A percentile compares a stretch with the other conserved stretches of the same genome.
phyloP scores from a whole-genome alignment of 64 coral and sea anemone genomes.

The Cladopsammia gracilis region DNA sequence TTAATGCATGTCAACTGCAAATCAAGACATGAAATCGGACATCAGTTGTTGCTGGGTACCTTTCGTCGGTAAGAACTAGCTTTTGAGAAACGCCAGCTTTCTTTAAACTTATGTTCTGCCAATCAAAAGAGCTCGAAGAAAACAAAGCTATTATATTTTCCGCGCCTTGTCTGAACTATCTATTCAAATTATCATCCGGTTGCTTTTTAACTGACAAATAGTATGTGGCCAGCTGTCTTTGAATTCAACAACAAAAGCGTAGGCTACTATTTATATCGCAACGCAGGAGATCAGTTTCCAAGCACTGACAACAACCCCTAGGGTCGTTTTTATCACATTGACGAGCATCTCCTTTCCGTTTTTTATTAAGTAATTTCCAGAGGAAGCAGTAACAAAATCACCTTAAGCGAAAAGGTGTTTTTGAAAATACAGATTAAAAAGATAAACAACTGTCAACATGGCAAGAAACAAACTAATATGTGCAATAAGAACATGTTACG shows the following conservation, averaged over 20 bases:
- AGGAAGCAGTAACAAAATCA: too few species aligned
- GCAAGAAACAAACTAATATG: background rate
- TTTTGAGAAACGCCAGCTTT: conserved; percentile 38
- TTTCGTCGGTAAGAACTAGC: background rate
- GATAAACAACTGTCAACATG: background rate
- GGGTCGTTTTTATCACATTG: too few species aligned
- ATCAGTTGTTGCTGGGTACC: background rate
- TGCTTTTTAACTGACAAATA: background rate
- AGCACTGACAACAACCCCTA: too few species aligned
- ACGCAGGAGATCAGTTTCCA: background rate
- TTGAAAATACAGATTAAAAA: background rate
- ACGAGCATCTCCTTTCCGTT: too few species aligned
- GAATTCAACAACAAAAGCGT: background rate
- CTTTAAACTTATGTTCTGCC: background rate
- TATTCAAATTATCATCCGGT: conserved; percentile 15
- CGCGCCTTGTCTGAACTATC: background rate
- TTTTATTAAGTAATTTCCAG: too few species aligned
- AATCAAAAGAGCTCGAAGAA: conserved; percentile 6
- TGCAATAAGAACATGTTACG: background rate
- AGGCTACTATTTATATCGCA: background rate
- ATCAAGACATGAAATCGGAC: background rate
- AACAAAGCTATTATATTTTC: too few species aligned
- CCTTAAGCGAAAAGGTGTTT: background rate
- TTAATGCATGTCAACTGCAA: background rate
- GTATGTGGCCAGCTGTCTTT: background rate